Percentiles rank a stretch among this genome's conserved stretches.
phyloP scores from a whole-genome alignment of 2,888 invertebrate genomes.

The Biston stratarius region DNA sequence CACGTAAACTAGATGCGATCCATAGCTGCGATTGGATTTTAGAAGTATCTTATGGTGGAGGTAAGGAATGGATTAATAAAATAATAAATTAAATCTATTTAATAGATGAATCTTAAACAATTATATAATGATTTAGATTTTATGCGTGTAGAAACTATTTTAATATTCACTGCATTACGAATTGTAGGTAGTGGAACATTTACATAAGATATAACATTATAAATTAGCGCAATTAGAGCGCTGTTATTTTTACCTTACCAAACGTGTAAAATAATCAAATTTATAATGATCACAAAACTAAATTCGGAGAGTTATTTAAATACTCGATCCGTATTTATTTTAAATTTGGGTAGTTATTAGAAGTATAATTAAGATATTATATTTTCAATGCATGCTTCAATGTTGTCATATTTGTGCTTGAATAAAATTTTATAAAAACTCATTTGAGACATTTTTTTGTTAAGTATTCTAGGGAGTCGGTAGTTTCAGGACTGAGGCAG shows the following conservation, averaged over 20 bases:
- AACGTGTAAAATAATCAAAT: slow-evolving; percentile 57
- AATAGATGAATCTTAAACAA: slow-evolving; percentile 54
- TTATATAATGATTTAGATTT: slow-evolving; percentile 53
- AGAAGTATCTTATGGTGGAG: slow-evolving; percentile 64
- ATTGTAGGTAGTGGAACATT: slow-evolving; percentile 52
- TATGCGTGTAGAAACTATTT: slow-evolving; percentile 51
- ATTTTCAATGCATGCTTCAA: slow-evolving; percentile 74
- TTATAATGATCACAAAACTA: slow-evolving; percentile 24
- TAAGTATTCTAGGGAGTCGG: slow-evolving; percentile 40
- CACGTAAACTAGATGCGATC: slow-evolving; percentile 27
- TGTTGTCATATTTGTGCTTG: slow-evolving; percentile 82
- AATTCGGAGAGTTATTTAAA: slow-evolving; percentile 32
- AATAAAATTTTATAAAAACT: slow-evolving; percentile 76
- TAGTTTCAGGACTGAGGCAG: slow-evolving; percentile 38
- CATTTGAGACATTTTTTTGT: slow-evolving; percentile 57
- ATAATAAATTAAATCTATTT: slow-evolving; percentile 60
- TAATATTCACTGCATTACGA: slow-evolving; percentile 42
- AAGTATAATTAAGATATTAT: slow-evolving; percentile 70
- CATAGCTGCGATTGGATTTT: slow-evolving; percentile 34
- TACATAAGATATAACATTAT: slow-evolving; percentile 23
- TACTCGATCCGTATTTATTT: slow-evolving; percentile 24
- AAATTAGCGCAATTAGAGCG: slow-evolving; percentile 20
- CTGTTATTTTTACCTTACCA: slow-evolving; percentile 6
- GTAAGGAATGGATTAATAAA: slow-evolving; percentile 61
- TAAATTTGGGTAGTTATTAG: slow-evolving; percentile 37